Conservation (phyloP, 1,140 invertebrate species). For the Mercenaria mercenaria region DNA sequence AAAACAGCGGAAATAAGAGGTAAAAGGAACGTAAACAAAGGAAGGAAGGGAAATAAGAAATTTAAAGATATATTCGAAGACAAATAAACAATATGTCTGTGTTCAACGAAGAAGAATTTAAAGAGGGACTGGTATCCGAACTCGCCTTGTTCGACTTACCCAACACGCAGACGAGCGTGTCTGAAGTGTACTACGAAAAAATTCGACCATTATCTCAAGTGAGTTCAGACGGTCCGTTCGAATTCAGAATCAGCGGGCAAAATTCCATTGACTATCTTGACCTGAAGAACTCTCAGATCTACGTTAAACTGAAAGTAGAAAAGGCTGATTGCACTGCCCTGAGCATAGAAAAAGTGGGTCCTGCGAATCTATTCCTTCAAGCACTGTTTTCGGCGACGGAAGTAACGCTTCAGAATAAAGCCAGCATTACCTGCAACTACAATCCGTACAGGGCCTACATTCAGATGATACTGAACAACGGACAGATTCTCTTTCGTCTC, state of each 20-base stretch:
- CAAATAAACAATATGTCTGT: conserved; percentile 35
- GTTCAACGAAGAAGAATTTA: conserved; percentile 22
- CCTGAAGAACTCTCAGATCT: conserved; percentile 42
- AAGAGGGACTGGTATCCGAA: conserved; percentile 42
- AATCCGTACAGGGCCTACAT: conserved; percentile 64
- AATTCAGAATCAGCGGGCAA: conserved; percentile 28
- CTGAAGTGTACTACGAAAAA: conserved; percentile 56
- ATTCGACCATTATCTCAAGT: conserved; percentile 39
- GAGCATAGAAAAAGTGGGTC: conserved; percentile 46
- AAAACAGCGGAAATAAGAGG: not conserved
- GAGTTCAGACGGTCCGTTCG: not conserved
- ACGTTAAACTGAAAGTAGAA: conserved; percentile 54
- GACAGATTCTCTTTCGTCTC: not conserved
- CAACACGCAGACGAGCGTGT: conserved; percentile 54
- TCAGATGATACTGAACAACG: not conserved
- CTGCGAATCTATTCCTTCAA: conserved; percentile 52
- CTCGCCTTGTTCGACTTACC: conserved; percentile 47
- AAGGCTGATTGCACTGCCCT: no score
- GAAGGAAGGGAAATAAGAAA: not conserved
- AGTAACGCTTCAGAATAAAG: conserved; percentile 52
- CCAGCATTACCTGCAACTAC: conserved; percentile 26
- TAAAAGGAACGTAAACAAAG: conserved; percentile 2
- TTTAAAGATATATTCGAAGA: no score
- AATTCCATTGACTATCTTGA: conserved; percentile 64
- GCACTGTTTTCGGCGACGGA: conserved; percentile 64